Evolutionary conservation across 2,888 invertebrate genomes (phyloP), one percentile per base, ranked within the genome.

Genomic region (Ophion obscuratus): DNA sequence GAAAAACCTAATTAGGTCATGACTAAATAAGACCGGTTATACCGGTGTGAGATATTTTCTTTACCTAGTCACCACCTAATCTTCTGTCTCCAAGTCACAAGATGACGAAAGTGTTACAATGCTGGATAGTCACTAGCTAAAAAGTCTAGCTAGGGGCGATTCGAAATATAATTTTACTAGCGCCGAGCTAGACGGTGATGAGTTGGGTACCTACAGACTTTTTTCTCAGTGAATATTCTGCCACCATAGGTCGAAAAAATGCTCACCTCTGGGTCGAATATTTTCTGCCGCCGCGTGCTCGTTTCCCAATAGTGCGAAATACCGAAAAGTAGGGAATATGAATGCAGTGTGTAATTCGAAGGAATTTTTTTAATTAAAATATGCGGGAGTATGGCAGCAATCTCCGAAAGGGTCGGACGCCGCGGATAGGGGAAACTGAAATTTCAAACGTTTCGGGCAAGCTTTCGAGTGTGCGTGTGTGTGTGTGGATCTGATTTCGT

Each of bases 401-500:
- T 61, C 24, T 36, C 24, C 10, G n/a, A 57, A 27, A 67, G 53
- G 20, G 14, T 2, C 11, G 75, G 31, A 36, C 31, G 24, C 14
- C 5, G 67, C 10, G 27, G 27, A 3, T 2, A n/a, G 64, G 64
- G 9, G 40, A 7, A 3, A 14, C 11, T n/a, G 20, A 67, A 73
- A 73, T 75, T 83, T 83, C 40, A 68, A 67, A 27, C 67, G 27
- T 79, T 57, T 75, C 27, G 53, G 11, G 47, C 14, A 67, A 74
- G 24, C 53, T 81, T 73, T 47, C 40, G 6, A 11, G 14, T 53
- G 17, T 53, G 11, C 5, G 53, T 53, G 11, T 53, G 3, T 17
- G 11, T 14, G 40, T 40, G 40, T 40, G 9, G 9, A 20, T n/a
- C 31, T 31, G 53, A 27, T 36, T 20, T 3, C 5, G 14, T 68